Evolutionary conservation across 2,888 invertebrate genomes (phyloP).

Genomic region (Heliconius ethilla): DNA sequence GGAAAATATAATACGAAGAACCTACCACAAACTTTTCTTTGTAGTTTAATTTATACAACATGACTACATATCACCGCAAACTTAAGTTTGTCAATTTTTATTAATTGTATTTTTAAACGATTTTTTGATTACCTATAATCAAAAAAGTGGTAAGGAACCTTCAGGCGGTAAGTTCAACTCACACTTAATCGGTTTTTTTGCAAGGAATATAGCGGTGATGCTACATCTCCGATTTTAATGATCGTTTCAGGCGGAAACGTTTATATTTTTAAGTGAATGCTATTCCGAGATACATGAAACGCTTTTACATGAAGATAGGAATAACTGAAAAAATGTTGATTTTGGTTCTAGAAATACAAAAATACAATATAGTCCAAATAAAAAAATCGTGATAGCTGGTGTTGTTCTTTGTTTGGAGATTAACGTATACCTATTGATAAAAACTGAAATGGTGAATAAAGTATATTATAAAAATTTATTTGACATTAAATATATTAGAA

Average conservation of each 20-base stretch:
- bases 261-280: conserved; percentile 17
- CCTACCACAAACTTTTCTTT: no score
- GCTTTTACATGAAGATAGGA: conserved; percentile 3
- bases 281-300: conserved; percentile 1
- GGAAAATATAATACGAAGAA: no score
- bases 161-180: neutral
- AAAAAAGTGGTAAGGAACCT: neutral
- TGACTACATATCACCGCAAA: neutral
- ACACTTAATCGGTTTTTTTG: neutral
- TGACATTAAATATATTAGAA: no score
- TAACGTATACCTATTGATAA: neutral
- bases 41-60: neutral
- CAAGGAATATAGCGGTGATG: conserved; percentile 16
- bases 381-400: neutral
- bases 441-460: neutral
- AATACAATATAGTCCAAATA: no score
- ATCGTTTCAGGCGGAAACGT: conserved; percentile 12
- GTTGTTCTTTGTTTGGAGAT: neutral
- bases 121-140: no score
- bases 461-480: neutral
- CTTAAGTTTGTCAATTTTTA: neutral
- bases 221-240: conserved; percentile 21
- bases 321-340: neutral
- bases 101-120: neutral
- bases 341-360: neutral